Evolutionary conservation across 2,888 invertebrate species (phyloP).

Genomic region (Stegophylla sp.): DNA sequence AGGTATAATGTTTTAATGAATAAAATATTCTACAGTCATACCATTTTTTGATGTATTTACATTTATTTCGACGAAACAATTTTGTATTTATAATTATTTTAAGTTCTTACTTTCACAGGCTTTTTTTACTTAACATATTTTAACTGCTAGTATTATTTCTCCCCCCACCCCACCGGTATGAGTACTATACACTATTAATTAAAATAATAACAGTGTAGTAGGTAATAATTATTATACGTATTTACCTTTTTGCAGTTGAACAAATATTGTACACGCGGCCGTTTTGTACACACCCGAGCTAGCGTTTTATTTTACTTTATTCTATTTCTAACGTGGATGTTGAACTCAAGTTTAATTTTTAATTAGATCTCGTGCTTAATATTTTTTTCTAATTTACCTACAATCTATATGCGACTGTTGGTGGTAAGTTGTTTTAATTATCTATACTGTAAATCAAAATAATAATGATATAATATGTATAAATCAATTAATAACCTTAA

Average conservation of each 20-base stretch:
- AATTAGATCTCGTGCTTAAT: constrained; percentile 7
- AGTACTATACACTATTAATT: constrained; percentile 16
- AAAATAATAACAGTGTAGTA: constrained; percentile 16
- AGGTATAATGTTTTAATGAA: too few relatives aligned
- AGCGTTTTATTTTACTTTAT: constrained; percentile 26
- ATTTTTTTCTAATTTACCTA: background rate
- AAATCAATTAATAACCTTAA: too few relatives aligned
- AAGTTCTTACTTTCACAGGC: background rate
- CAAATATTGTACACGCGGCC: constrained; percentile 31
- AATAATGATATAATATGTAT: too few relatives aligned
- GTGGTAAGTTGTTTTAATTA: constrained; percentile 32
- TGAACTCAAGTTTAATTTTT: constrained; percentile 13
- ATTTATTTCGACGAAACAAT: background rate
- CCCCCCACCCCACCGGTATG: background rate
- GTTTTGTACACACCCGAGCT: constrained; percentile 2
- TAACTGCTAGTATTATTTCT: background rate
- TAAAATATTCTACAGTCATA: too few relatives aligned
- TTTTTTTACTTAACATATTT: constrained; percentile 2
- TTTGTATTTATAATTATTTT: background rate
- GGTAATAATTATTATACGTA: constrained; percentile 26
- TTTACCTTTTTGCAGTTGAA: constrained; percentile 46
- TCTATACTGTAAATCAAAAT: too few relatives aligned
- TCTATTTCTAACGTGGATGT: background rate
- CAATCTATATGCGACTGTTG: constrained; percentile 33
- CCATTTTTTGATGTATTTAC: too few relatives aligned